Conservation (phyloP, 2,797 vertebrate genomes). For the Onychomys arenicola region DNA sequence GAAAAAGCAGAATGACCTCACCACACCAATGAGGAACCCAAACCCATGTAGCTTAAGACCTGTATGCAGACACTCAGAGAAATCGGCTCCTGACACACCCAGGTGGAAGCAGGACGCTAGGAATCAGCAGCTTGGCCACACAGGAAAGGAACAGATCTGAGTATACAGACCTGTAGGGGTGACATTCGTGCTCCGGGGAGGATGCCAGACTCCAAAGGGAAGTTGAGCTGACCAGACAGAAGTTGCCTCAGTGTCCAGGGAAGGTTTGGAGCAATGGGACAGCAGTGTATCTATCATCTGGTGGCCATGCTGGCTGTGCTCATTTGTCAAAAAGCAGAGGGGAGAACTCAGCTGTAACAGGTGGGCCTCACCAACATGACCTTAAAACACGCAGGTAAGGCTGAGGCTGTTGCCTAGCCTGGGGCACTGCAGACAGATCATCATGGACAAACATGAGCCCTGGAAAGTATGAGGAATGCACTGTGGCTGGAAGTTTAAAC, state of each 20-base stretch:
- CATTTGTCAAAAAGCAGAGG: neutral
- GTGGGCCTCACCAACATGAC: neutral
- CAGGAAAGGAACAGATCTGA: neutral
- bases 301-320: fast-evolving
- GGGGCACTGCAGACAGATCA: neutral
- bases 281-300: neutral
- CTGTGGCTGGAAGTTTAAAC: neutral
- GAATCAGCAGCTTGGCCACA: neutral
- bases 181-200: too few species aligned
- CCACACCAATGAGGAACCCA: neutral
- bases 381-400: neutral
- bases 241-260: neutral
- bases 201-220: neutral
- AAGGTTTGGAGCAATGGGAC: neutral
- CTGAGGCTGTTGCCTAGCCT: neutral
- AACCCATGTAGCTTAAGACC: neutral
- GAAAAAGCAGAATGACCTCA: neutral
- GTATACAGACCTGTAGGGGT: neutral
- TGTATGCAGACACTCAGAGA: neutral
- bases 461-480: neutral
- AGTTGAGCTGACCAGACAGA: neutral
- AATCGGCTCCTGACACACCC: neutral
- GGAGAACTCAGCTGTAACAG: neutral
- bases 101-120: neutral
- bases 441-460: neutral